A percentile compares a stretch with the other conserved stretches of the same genome.
phyloP scores from a whole-genome alignment of 2,113 vertebrate species.

The Sarotherodon lohbergeri region DNA sequence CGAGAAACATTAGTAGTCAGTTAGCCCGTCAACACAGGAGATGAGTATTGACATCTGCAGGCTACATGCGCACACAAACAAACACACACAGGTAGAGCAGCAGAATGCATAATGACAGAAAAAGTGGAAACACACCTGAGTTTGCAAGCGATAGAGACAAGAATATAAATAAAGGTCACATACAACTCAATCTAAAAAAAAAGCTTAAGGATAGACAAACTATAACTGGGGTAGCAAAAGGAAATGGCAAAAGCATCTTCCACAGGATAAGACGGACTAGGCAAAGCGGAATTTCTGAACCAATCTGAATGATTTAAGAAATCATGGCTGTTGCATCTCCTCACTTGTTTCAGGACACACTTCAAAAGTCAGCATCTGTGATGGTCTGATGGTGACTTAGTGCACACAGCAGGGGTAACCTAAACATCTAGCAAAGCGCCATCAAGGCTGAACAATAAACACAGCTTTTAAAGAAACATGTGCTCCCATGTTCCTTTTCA shows the following conservation, averaged over 20 bases:
- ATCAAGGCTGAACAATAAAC: not conserved
- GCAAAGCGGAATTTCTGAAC: not conserved
- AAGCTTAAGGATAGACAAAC: not conserved
- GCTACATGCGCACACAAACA: not conserved
- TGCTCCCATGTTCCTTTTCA: not conserved
- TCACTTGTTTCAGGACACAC: not conserved
- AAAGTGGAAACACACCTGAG: not conserved
- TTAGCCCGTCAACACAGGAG: slow-evolving; percentile 38
- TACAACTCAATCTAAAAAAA: not conserved
- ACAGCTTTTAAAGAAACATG: not conserved
- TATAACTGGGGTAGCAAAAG: not conserved
- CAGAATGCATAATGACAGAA: not conserved
- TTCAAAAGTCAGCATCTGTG: not conserved
- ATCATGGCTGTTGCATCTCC: not conserved
- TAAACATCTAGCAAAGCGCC: not conserved
- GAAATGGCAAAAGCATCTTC: not conserved
- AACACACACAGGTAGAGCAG: not conserved
- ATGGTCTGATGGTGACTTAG: not conserved
- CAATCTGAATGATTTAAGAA: not conserved
- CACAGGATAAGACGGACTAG: not conserved
- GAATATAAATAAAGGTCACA: slow-evolving; percentile 8
- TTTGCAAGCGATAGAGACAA: not conserved
- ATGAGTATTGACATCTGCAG: slow-evolving; percentile 61
- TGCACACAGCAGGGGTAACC: not conserved
- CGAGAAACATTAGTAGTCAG: slow-evolving; percentile 61